Percentiles rank a stretch among this genome's conserved stretches.
These are phyloP conservation scores for Coilia nasus DNA, from an alignment of 2,797 vertebrate genomes.

Conservation along the genomic window DNA sequence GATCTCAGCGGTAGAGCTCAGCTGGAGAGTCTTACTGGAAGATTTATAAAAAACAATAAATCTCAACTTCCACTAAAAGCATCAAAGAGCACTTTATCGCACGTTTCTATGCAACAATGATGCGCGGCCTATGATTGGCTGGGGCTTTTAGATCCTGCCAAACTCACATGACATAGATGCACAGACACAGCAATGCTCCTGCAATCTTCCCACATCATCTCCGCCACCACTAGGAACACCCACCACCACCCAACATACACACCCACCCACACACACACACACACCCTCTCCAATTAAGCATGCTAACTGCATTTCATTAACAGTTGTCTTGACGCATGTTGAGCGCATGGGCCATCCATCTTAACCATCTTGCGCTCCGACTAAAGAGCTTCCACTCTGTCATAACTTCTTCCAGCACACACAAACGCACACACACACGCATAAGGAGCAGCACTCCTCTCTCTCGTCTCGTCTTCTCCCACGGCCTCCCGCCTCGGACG, in stretches of 20 bases:
- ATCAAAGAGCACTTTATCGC: no score
- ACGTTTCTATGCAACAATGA: no score
- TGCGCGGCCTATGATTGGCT: no score
- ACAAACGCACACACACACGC: not conserved
- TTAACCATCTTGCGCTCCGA: not conserved
- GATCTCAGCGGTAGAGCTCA: not conserved
- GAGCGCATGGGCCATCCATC: not conserved
- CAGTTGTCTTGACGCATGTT: conserved; percentile 9
- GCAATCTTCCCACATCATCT: not conserved
- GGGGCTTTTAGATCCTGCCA: not conserved
- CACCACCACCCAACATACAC: no score
- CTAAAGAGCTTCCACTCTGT: conserved; percentile 13
- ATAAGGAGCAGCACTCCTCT: not conserved
- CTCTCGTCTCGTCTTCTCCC: not conserved
- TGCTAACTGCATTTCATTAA: conserved; percentile 21
- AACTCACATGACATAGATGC: not conserved
- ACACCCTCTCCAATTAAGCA: not conserved
- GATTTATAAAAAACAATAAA: no score
- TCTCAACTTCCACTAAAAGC: no score
- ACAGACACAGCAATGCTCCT: not conserved
- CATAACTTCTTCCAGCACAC: conserved; percentile 13
- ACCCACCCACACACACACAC: no score
- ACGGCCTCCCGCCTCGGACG: not conserved
- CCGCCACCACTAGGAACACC: not conserved
- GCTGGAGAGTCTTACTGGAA: no score